Evolutionary conservation across 2,888 invertebrate species (phyloP), one percentile per base, ranked within the genome.

Genomic region (Acheta domesticus): DNA sequence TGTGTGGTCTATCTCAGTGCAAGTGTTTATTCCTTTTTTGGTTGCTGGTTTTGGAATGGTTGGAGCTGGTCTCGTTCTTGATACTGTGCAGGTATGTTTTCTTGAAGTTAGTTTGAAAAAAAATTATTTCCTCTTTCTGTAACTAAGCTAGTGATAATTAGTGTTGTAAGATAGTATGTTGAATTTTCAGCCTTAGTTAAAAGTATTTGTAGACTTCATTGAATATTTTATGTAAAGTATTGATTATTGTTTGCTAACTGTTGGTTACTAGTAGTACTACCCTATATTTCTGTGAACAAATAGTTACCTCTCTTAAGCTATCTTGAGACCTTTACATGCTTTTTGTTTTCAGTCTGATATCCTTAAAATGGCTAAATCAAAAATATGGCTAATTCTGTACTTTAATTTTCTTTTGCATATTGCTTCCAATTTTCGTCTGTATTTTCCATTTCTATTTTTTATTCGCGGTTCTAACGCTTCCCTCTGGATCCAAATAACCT

Each of bases 1-100:
- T 81, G 79, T 82, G 11, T 81, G 80, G 80, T 77, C 80, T 20
- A 77, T 82, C 49, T 79, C 92, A 75, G 90, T 94, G 77, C 94
- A 96, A 88, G 94, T 96, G 88, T 93, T 92, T 85, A 91, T 92
- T 83, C 96, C 96, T 12, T 96, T 95, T 87, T 87, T 96, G 81
- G 89, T 96, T 80, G 96, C 96, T 80, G 96, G 96, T 20, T 93
- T 95, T 85, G 96, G 96, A 80, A 96, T 95, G 93, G 96, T 96
- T 4, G 93, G 93, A 19, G 96, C 96, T 80, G 96, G 96, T 84
- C 89, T 96, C 80, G 89, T 96, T n/a, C 89, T 97, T 21, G 96
- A 96, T 86, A 87, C 91, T 82, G 96, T 96, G 77, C 95, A 95
- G 88, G 90, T 90, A 84, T 80, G 81, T 77, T 49, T 11, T 36